Conservation (phyloP, 2,113 vertebrate genomes). For the Toxotes jaculatrix region DNA sequence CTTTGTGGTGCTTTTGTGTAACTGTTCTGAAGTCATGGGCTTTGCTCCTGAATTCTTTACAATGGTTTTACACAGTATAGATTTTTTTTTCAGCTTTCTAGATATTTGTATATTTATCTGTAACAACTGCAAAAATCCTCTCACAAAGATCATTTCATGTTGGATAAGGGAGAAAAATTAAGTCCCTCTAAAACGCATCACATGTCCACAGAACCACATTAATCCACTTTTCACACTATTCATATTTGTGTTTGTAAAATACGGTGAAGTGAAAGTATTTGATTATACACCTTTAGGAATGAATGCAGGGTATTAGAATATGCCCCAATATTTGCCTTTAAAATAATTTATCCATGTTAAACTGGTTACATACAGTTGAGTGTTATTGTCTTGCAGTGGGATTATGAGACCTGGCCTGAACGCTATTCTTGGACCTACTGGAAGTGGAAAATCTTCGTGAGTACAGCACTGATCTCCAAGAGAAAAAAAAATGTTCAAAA, state of each 20-base stretch:
- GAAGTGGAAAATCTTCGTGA: constrained; percentile 98
- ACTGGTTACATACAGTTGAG: background rate
- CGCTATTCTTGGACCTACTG: constrained; percentile 95
- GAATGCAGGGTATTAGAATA: background rate
- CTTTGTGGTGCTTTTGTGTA: constrained; percentile 37
- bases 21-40: constrained; percentile 42
- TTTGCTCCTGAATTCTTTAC: constrained; percentile 12
- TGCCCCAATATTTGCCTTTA: background rate
- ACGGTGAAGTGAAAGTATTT: background rate
- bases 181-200: background rate
- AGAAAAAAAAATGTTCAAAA: background rate
- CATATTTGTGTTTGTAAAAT: background rate
- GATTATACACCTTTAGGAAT: background rate
- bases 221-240: constrained; percentile 9
- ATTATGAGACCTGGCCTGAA: constrained; percentile 97
- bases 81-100: background rate
- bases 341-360: background rate
- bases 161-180: background rate
- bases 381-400: constrained; percentile 86
- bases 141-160: constrained; percentile 1
- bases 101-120: background rate
- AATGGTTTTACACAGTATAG: background rate
- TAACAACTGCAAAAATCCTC: constrained; percentile 14
- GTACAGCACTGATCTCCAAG: constrained; percentile 67
- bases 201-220: background rate